These are phyloP conservation scores for Nymphalis polychloros DNA, from an alignment of 2,888 invertebrate species.

Conservation along the genomic window DNA sequence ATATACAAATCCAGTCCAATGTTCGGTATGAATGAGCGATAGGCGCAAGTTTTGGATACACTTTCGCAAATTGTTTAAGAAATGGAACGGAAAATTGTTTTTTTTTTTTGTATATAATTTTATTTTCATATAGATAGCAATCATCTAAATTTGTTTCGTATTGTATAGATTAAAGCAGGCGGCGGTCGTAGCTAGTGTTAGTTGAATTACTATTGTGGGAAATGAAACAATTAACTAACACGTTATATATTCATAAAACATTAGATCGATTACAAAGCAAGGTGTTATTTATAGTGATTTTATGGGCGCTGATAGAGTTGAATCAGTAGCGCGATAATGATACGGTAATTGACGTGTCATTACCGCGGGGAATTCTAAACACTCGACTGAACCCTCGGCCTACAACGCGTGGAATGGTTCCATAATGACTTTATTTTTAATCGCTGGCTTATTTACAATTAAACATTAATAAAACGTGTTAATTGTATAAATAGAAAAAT, in stretches of 20 bases:
- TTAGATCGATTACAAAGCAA: not conserved
- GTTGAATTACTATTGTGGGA: no score
- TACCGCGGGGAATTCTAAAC: slow-evolving; percentile 1
- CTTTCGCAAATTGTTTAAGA: no score
- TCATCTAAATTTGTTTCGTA: no score
- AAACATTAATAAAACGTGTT: not conserved
- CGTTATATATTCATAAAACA: slow-evolving; percentile 3
- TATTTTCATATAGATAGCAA: no score
- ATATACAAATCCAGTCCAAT: no score
- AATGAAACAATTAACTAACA: not conserved
- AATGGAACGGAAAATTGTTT: no score
- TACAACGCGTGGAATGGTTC: not conserved
- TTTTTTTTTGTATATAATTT: no score
- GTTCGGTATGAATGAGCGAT: no score
- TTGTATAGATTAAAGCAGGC: no score
- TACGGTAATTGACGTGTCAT: slow-evolving; percentile 16
- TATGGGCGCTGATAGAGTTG: slow-evolving; percentile 20
- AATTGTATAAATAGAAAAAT: not conserved
- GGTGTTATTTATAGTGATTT: slow-evolving; percentile 26
- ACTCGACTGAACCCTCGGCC: not conserved
- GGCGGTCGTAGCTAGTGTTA: no score
- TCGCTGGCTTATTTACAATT: not conserved
- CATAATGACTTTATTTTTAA: slow-evolving; percentile 16
- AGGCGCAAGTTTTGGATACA: no score
- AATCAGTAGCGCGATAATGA: slow-evolving; percentile 16